phyloP scores from a whole-genome alignment of 2,113 vertebrate species.

The Laticauda colubrina region DNA sequence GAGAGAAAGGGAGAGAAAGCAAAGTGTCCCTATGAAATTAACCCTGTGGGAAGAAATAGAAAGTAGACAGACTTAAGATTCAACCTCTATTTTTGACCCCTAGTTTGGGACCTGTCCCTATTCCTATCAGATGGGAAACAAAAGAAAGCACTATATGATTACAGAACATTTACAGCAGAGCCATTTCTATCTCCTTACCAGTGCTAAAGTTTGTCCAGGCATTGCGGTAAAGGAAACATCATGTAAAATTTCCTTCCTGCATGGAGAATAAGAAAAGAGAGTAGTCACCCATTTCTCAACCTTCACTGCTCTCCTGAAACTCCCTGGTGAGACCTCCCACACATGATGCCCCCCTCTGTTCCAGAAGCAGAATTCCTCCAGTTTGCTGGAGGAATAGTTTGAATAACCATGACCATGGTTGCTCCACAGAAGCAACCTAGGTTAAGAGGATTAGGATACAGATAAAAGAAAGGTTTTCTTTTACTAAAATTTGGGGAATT shows the following conservation, averaged over 20 bases:
- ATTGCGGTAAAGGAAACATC: constrained; percentile 91
- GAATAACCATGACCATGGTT: neutral
- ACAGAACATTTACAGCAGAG: neutral
- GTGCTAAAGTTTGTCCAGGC: constrained; percentile 89
- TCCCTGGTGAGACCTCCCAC: neutral
- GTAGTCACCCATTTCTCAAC: neutral
- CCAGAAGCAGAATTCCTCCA: neutral
- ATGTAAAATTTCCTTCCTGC: constrained; percentile 84
- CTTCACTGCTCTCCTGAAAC: neutral
- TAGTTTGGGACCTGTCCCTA: too few species aligned
- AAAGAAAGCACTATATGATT: neutral
- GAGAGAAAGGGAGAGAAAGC: rapidly evolving
- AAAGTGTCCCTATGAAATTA: neutral
- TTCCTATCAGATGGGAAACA: neutral
- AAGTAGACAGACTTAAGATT: neutral
- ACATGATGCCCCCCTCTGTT: neutral
- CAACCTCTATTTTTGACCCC: too few species aligned
- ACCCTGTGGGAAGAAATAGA: too few species aligned
- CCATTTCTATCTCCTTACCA: constrained; percentile 73
- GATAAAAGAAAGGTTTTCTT: neutral
- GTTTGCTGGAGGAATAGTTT: neutral
- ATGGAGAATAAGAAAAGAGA: neutral
- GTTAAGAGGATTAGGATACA: neutral
- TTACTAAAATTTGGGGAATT: neutral
- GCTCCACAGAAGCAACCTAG: neutral